A percentile compares a stretch with the other conserved stretches of the same genome.
Conservation (phyloP, 23 tunicate species). For the Oikopleura dioica region DNA sequence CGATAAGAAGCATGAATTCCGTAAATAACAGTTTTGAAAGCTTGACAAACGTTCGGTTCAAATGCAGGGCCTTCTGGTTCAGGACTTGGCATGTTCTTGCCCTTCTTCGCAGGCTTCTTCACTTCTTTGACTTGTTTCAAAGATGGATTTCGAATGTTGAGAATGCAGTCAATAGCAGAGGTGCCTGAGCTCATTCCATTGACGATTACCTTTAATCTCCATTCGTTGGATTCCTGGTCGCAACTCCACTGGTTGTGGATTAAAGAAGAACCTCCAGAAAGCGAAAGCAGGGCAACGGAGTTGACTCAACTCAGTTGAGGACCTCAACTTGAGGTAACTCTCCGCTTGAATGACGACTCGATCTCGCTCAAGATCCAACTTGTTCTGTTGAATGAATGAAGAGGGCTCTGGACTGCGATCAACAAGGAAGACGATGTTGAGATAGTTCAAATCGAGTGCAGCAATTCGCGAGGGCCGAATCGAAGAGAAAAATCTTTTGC, state of each 20-base stretch:
- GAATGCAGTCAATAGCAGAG: not conserved
- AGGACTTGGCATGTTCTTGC: not conserved
- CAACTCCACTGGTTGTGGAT: not conserved
- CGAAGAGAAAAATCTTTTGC: not conserved
- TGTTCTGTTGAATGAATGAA: not conserved
- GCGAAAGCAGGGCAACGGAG: not conserved
- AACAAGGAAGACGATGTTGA: not conserved
- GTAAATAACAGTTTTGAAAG: not conserved
- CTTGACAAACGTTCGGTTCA: not conserved
- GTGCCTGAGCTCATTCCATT: not conserved
- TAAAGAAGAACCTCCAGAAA: not conserved
- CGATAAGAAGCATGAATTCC: not conserved
- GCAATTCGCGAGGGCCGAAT: not conserved
- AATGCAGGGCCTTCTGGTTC: not conserved
- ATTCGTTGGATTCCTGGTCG: not conserved
- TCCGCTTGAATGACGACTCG: not conserved
- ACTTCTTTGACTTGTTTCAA: not conserved
- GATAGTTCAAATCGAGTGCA: not conserved
- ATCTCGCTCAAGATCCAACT: not conserved
- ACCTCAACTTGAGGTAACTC: not conserved
- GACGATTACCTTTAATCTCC: not conserved
- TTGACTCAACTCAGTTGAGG: no score
- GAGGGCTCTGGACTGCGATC: not conserved
- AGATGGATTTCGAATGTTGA: not conserved
- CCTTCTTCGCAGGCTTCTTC: not conserved